These are phyloP conservation scores for Gymnothorax reevesii DNA, from an alignment of 2,797 vertebrate species.

Conservation along the genomic window DNA sequence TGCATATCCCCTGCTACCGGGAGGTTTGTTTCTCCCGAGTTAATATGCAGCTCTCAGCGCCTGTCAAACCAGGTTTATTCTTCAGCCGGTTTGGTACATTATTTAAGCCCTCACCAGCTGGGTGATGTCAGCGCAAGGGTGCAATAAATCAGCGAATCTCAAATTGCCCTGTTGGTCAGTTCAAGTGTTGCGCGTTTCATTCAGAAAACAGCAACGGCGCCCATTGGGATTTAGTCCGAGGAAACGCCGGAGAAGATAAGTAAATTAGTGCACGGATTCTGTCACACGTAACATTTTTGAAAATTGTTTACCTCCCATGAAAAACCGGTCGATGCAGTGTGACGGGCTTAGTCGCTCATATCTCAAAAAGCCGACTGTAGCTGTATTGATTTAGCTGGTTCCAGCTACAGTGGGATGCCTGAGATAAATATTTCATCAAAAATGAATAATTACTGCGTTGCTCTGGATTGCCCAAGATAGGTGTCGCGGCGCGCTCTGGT, in stretches of 20 bases:
- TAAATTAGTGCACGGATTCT: neutral
- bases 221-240: neutral
- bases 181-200: neutral
- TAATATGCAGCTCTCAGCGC: neutral
- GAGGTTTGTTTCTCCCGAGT: neutral
- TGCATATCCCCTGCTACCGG: neutral
- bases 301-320: neutral
- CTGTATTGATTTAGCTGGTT: neutral
- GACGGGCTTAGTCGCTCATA: neutral
- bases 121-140: neutral
- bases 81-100: neutral
- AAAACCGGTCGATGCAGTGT: neutral
- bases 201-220: neutral
- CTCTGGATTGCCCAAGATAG: neutral
- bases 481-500: neutral
- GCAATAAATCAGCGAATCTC: neutral
- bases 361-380: neutral
- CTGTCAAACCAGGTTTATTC: neutral
- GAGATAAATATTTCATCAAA: neutral
- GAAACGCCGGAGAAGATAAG: neutral
- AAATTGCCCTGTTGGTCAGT: neutral
- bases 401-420: neutral
- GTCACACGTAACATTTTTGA: neutral
- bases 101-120: neutral
- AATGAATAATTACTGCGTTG: neutral